Evolutionary conservation across 2,888 invertebrate species (phyloP).

Genomic region (Philonicus albiceps): DNA sequence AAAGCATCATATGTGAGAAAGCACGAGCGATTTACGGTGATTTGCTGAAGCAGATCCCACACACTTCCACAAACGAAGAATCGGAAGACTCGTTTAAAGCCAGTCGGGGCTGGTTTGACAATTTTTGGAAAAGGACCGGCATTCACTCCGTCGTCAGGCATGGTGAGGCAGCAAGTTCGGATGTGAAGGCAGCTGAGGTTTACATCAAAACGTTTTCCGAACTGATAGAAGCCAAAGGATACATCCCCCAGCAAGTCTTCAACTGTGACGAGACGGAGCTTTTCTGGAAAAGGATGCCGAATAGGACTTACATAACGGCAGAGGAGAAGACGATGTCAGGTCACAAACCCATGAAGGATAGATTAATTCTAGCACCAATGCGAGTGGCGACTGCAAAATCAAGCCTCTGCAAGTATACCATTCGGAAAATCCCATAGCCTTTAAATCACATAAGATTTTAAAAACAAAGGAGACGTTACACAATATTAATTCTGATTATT

Average conservation of each 20-base stretch:
- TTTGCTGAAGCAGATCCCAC: conserved; percentile 36
- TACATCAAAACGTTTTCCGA: not conserved
- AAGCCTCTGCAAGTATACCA: too few relatives aligned
- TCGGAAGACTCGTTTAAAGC: conserved; percentile 31
- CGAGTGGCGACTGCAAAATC: too few relatives aligned
- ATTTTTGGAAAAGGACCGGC: conserved; percentile 51
- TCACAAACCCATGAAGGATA: conserved; percentile 53
- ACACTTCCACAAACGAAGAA: conserved; percentile 6
- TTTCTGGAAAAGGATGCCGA: conserved; percentile 29
- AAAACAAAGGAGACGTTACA: too few relatives aligned
- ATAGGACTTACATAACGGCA: conserved; percentile 39
- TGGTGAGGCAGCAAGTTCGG: conserved; percentile 46
- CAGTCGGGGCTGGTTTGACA: conserved; percentile 52
- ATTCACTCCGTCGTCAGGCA: conserved; percentile 47
- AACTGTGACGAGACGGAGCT: conserved; percentile 45
- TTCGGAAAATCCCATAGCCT: too few relatives aligned
- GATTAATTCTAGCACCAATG: too few relatives aligned
- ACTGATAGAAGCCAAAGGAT: conserved; percentile 32
- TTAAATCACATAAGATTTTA: too few relatives aligned
- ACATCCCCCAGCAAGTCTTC: conserved; percentile 45
- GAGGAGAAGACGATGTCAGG: conserved; percentile 53
- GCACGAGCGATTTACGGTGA: conserved; percentile 33
- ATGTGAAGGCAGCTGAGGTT: conserved; percentile 19
- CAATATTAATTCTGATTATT: too few relatives aligned
- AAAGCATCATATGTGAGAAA: conserved; percentile 31